A percentile compares a stretch with the other conserved stretches of the same genome.
phyloP scores from a whole-genome alignment of 2,113 vertebrate species.

The Heloderma charlesbogerti region DNA sequence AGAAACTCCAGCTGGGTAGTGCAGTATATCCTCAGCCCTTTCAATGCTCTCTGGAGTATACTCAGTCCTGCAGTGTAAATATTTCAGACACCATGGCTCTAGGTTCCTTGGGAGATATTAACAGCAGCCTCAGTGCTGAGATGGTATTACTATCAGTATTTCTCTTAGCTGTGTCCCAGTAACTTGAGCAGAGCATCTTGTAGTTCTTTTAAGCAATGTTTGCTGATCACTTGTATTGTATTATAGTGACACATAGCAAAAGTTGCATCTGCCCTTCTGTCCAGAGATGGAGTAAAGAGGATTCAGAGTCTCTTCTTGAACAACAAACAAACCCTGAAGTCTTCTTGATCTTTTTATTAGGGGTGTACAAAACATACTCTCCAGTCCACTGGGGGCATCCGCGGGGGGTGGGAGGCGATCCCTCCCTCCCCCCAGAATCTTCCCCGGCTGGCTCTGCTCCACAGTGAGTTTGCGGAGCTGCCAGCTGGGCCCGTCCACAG shows the following conservation, averaged over 20 bases:
- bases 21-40: not conserved
- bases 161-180: constrained; percentile 31
- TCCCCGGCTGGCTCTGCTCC: no score
- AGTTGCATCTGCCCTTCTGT: not conserved
- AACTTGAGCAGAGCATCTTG: not conserved
- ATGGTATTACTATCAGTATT: constrained; percentile 8
- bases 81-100: constrained; percentile 14
- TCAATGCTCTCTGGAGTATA: not conserved
- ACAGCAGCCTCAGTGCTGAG: not conserved
- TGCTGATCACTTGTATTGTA: not conserved
- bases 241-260: not conserved
- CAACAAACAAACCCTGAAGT: no score
- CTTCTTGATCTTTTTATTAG: no score
- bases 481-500: no score
- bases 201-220: constrained; percentile 6
- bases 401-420: no score
- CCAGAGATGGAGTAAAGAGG: not conserved
- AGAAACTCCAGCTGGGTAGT: not conserved
- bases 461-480: no score
- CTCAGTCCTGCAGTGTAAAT: constrained; percentile 36
- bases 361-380: no score
- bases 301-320: no score
- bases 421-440: no score
- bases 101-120: constrained; percentile 12
- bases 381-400: no score